A percentile compares a stretch with the other conserved stretches of the same genome.
These are phyloP conservation scores for Drosophila littoralis DNA, from an alignment of 1,140 invertebrate genomes.

Conservation along the genomic window DNA sequence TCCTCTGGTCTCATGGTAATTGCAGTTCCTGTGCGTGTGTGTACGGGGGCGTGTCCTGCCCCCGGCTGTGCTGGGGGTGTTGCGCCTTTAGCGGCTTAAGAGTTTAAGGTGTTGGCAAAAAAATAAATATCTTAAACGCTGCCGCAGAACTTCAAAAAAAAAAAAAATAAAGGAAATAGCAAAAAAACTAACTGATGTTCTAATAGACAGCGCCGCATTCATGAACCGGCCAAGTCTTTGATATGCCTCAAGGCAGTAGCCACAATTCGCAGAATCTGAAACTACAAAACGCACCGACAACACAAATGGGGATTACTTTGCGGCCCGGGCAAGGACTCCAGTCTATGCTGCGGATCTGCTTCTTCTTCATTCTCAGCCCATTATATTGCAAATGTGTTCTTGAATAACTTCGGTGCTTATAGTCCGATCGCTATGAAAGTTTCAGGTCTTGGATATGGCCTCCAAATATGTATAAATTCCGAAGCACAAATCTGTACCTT, in stretches of 20 bases:
- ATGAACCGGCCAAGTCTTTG: conserved; percentile 23
- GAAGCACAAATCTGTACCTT: too few relatives aligned
- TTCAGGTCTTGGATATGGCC: too few relatives aligned
- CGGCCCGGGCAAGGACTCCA: too few relatives aligned
- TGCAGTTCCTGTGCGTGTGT: conserved; percentile 40
- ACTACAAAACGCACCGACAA: conserved; percentile 25
- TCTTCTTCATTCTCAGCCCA: too few relatives aligned
- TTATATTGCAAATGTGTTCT: too few relatives aligned
- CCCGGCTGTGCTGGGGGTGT: conserved; percentile 65
- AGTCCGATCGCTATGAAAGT: too few relatives aligned
- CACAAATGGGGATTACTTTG: conserved; percentile 27
- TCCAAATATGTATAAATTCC: too few relatives aligned
- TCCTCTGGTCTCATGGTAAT: conserved; percentile 43
- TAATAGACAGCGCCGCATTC: conserved; percentile 68
- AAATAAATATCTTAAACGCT: conserved; percentile 41
- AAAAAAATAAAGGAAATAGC: conserved; percentile 3
- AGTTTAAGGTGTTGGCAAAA: conserved; percentile 31
- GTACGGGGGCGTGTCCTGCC: conserved; percentile 30
- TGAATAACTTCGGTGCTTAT: too few relatives aligned
- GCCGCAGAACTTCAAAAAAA: conserved; percentile 21
- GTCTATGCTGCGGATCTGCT: too few relatives aligned
- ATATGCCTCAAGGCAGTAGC: conserved; percentile 20
- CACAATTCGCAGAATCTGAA: conserved; percentile 27
- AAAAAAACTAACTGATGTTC: conserved; percentile 20
- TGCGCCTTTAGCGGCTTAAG: conserved; percentile 77